Evolutionary conservation across 1,140 invertebrate species (phyloP), one percentile per base, ranked within the genome.

Genomic region (Platyscapa corneri): DNA sequence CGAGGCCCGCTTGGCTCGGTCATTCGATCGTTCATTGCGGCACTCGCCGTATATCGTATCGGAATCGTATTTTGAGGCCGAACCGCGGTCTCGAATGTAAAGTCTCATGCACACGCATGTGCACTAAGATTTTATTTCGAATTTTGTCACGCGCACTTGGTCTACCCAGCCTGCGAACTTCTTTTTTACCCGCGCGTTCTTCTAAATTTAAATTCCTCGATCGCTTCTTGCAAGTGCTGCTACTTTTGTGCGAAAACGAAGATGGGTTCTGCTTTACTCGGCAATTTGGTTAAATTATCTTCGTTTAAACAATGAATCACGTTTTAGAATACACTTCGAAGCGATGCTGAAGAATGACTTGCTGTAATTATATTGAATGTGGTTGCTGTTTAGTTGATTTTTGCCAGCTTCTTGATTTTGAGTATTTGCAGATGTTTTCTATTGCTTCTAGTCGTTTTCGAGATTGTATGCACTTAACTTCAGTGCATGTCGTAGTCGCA

Each of bases 11-110:
- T 78, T 37, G 53, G 23, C 32, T 79, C 85, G 85, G 88, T 88
- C 87, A 90, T 87, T 89, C 87, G 88, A 90, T 89, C 88, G 89
- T 87, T 87, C 88, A 86, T 86, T 87, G 86, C 88, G 80, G 86
- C 82, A 88, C 82, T 86, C 64, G 18, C 37, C 10, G 77, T 85
- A 49, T 80, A 77, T 77, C 80, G 80, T 82, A 79, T 78, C 85
- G 85, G 87, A 89, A 88, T 88, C 87, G 87, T 88, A 88, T 90
- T 90, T 89, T 88, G 89, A 90, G 89, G 89, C 86, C 89, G 87
- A 76, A 86, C 74, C 87, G 88, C 80, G 87, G 86, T 90, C 88
- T 89, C 88, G 75, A 87, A 88, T 89, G 88, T 72, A 34, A 49
- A 82, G 16, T n/a, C 64, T 12, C 67, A 32, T 32, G 27, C 37